Evolutionary conservation across 1,140 invertebrate species (phyloP).

Genomic region (Fopius arisanus): DNA sequence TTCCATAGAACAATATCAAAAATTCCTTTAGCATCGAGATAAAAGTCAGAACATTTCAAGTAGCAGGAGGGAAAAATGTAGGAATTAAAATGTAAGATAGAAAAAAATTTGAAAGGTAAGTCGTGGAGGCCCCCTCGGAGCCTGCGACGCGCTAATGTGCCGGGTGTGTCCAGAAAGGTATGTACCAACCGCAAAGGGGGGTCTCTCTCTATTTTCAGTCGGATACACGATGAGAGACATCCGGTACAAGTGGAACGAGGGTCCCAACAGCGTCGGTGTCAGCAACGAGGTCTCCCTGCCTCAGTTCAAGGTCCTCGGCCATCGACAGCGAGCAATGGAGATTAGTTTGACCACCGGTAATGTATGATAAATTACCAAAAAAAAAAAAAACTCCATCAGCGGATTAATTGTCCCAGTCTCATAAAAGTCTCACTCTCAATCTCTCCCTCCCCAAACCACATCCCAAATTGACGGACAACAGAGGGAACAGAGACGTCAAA

Average conservation of each 20-base stretch:
- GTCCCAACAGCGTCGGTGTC: slow-evolving; percentile 89
- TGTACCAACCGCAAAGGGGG: slow-evolving; percentile 69
- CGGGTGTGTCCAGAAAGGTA: slow-evolving; percentile 67
- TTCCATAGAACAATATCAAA: slow-evolving; percentile 15
- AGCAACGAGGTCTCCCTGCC: slow-evolving; percentile 92
- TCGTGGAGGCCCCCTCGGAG: slow-evolving; percentile 64
- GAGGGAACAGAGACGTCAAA: neutral
- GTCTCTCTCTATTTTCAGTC: slow-evolving; percentile 81
- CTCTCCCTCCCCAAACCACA: neutral
- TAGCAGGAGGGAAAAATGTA: slow-evolving; percentile 8
- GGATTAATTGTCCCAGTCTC: slow-evolving; percentile 26
- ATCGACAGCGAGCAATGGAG: slow-evolving; percentile 88
- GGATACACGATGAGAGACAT: slow-evolving; percentile 98
- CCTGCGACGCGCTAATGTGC: slow-evolving; percentile 55
- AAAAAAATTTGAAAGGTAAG: slow-evolving; percentile 46
- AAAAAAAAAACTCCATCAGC: slow-evolving; percentile 35
- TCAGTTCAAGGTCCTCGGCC: slow-evolving; percentile 92
- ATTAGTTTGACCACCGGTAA: slow-evolving; percentile 93
- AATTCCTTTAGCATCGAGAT: slow-evolving; percentile 10
- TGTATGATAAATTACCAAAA: slow-evolving; percentile 56
- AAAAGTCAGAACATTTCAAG: slow-evolving; percentile 10
- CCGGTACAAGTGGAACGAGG: slow-evolving; percentile 94
- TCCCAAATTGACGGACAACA: neutral
- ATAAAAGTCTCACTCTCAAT: too few relatives aligned
- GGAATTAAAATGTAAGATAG: slow-evolving; percentile 23